phyloP scores from a whole-genome alignment of 2,113 vertebrate genomes.

The Sander lucioperca region DNA sequence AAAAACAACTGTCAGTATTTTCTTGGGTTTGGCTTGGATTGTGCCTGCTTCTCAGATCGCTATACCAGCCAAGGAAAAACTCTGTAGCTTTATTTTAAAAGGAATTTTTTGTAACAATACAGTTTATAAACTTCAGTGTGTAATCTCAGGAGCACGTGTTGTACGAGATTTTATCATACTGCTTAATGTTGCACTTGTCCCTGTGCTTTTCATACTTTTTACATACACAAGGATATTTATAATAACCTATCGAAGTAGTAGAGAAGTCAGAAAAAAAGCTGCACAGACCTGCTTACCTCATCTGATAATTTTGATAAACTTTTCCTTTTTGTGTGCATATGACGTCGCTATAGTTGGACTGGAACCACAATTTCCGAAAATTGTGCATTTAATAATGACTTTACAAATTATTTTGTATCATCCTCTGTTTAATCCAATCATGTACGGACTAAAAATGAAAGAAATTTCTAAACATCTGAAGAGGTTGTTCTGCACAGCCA shows the following conservation, averaged over 20 bases:
- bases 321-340: no score
- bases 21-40: slow-evolving; percentile 25
- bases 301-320: no score
- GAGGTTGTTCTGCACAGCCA: background rate
- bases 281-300: slow-evolving; percentile 43
- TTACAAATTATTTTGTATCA: slow-evolving; percentile 13
- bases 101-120: slow-evolving; percentile 46
- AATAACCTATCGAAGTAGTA: slow-evolving; percentile 3
- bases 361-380: no score
- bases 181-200: background rate
- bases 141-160: no score
- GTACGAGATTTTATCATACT: no score
- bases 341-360: no score
- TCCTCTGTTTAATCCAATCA: slow-evolving; percentile 25
- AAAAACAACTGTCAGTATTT: background rate
- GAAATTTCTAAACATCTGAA: slow-evolving; percentile 26
- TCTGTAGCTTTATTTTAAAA: slow-evolving; percentile 19
- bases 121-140: slow-evolving; percentile 21
- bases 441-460: slow-evolving; percentile 39
- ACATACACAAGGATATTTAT: slow-evolving; percentile 50
- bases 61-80: background rate
- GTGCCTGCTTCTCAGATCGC: background rate
- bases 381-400: slow-evolving; percentile 30
- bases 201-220: slow-evolving; percentile 42
- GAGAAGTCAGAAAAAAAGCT: no score